A percentile compares a stretch with the other conserved stretches of the same genome.
phyloP scores from a whole-genome alignment of 2,113 vertebrate species.

The Phaetusa simplex region DNA sequence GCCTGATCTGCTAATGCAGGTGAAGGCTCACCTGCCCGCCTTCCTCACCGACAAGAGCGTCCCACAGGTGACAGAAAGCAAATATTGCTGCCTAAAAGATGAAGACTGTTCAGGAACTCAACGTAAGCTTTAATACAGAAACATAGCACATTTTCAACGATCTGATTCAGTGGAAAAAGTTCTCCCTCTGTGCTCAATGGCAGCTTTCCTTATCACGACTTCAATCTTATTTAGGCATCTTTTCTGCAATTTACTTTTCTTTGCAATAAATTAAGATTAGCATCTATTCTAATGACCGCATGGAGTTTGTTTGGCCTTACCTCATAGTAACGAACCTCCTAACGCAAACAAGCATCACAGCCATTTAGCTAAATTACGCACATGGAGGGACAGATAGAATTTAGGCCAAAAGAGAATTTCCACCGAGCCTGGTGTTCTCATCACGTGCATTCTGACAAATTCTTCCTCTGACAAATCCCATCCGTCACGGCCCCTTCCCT shows the following conservation, averaged over 20 bases:
- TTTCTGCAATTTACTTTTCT: neutral
- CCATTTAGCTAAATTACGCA: neutral
- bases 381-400: rapidly evolving
- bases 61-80: neutral
- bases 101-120: neutral
- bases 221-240: neutral
- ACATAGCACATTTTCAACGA: rapidly evolving
- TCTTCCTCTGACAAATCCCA: neutral
- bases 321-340: neutral
- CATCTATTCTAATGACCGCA: neutral
- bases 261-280: neutral
- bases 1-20: neutral
- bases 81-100: neutral
- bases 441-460: too few species aligned
- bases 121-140: neutral
- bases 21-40: neutral
- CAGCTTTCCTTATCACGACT: neutral
- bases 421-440: neutral
- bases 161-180: neutral
- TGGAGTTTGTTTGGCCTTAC: neutral
- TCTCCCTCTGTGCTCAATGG: neutral
- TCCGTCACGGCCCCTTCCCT: rapidly evolving
- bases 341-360: neutral
- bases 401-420: neutral
- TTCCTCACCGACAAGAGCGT: neutral